Conservation (phyloP, 2,113 vertebrate species). For the Strix aluco region DNA sequence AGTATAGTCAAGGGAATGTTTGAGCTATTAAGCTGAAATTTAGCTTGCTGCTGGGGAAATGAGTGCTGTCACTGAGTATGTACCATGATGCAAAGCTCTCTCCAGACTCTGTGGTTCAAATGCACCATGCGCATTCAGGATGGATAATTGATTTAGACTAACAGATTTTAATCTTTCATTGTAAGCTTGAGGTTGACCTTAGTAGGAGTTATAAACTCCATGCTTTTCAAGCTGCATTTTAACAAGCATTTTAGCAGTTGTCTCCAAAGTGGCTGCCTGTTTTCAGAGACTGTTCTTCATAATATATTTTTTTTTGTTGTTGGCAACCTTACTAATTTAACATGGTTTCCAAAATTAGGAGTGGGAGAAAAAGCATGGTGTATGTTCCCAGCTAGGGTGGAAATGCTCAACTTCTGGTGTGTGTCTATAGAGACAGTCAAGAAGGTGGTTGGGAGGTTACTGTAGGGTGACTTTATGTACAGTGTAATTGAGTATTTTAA, state of each 20-base stretch:
- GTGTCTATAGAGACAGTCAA: neutral
- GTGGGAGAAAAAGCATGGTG: neutral
- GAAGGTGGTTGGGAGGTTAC: neutral
- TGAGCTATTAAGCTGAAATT: neutral
- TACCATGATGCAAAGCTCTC: neutral
- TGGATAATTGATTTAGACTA: neutral
- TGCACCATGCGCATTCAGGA: neutral
- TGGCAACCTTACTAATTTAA: neutral
- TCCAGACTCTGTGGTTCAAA: neutral
- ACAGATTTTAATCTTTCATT: constrained; percentile 32
- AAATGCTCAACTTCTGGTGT: neutral
- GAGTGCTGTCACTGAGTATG: neutral
- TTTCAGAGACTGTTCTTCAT: neutral
- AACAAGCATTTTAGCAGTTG: neutral
- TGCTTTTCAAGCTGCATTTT: constrained; percentile 9
- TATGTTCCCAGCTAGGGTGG: neutral
- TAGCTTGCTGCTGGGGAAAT: neutral
- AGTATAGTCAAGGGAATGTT: neutral
- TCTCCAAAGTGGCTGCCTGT: neutral
- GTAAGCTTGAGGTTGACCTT: neutral
- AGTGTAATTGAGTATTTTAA: neutral
- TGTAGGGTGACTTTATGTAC: neutral
- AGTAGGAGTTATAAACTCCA: neutral
- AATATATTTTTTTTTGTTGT: neutral
- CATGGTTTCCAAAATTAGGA: neutral